These are phyloP conservation scores for Venustaconcha ellipsiformis DNA, from an alignment of 1,140 invertebrate species.

Conservation along the genomic window DNA sequence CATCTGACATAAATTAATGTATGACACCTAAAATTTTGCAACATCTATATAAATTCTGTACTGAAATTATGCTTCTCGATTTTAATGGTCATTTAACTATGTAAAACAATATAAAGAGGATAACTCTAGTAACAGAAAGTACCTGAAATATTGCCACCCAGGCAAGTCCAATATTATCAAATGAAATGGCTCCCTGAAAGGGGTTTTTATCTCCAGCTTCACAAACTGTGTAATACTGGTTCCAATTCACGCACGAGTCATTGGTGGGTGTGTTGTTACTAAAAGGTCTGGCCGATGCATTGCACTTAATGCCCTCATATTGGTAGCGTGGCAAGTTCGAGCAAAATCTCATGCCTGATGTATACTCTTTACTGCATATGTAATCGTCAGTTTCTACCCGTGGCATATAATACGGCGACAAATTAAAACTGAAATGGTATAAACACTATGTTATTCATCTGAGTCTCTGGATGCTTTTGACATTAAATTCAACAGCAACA, in stretches of 20 bases:
- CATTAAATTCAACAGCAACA: conserved; percentile 2
- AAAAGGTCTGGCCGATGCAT: conserved; percentile 58
- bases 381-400: conserved; percentile 82
- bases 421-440: conserved; percentile 46
- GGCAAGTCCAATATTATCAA: conserved; percentile 99
- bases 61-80: too few species aligned
- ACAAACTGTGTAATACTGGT: conserved; percentile 98
- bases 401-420: conserved; percentile 47
- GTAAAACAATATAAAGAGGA: too few species aligned
- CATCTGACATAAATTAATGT: too few species aligned
- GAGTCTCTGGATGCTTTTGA: not conserved
- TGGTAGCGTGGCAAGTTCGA: conserved; percentile 85
- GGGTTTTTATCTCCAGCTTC: conserved; percentile 93
- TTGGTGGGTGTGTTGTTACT: conserved; percentile 64
- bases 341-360: conserved; percentile 96
- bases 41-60: too few species aligned
- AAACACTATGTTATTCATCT: conserved; percentile 1
- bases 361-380: conserved; percentile 94
- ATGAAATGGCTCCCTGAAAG: conserved; percentile 98
- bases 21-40: too few species aligned
- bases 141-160: conserved; percentile 99
- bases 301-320: conserved; percentile 78
- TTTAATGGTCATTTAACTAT: too few species aligned
- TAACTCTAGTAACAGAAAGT: conserved; percentile 68
- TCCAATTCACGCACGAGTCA: conserved; percentile 94